Percentiles rank a stretch among this genome's conserved stretches.
These are phyloP conservation scores for Exaiptasia diaphana DNA, from an alignment of 64 coral and sea anemone species.

Conservation along the genomic window DNA sequence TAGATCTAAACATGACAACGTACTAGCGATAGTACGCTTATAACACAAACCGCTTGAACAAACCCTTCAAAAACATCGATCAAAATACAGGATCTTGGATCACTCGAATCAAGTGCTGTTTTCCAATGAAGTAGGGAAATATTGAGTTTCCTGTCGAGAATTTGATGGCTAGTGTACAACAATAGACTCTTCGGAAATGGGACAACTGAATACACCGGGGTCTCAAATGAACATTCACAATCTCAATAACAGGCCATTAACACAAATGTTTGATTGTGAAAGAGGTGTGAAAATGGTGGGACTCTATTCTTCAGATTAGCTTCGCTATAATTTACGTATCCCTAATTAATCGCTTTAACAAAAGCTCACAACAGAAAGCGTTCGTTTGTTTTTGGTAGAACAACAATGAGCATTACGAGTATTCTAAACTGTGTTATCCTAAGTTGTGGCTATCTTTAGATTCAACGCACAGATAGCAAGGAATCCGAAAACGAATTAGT, in stretches of 20 bases:
- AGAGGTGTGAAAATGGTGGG: constrained; percentile 47
- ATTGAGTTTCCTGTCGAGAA: constrained; percentile 48
- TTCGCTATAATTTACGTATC: constrained; percentile 11
- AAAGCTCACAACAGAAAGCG: background rate
- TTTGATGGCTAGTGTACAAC: constrained; percentile 55
- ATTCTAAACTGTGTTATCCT: constrained; percentile 16
- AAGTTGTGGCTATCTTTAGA: constrained; percentile 8
- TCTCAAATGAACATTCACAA: constrained; percentile 67
- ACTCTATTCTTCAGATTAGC: constrained; percentile 43
- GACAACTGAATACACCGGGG: constrained; percentile 65
- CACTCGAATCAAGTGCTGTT: constrained; percentile 11
- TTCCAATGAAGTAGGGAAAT: constrained; percentile 35
- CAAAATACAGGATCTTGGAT: constrained; percentile 16
- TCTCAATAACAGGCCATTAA: constrained; percentile 62
- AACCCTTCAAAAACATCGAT: constrained; percentile 4
- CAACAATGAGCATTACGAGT: background rate
- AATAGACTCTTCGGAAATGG: constrained; percentile 66
- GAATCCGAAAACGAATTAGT: constrained; percentile 19
- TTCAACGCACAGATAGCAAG: background rate
- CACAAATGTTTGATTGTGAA: constrained; percentile 49
- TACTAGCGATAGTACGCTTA: constrained; percentile 21
- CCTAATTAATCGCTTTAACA: constrained; percentile 24
- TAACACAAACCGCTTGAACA: background rate
- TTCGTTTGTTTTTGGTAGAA: background rate
- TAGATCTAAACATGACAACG: constrained; percentile 35